Conservation (phyloP, 2,113 vertebrate genomes). For the Meles meles region DNA sequence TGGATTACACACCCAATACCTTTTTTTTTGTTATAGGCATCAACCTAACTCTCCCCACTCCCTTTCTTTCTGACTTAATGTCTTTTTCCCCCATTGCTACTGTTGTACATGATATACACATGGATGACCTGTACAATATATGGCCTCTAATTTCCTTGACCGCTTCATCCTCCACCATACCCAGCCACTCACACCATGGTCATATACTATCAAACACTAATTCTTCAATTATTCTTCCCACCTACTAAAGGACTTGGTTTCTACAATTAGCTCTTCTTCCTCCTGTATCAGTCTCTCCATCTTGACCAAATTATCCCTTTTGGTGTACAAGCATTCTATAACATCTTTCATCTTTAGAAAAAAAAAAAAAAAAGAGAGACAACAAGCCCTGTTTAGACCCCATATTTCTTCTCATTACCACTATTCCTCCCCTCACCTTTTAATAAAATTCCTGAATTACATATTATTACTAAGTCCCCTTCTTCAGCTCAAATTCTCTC, state of each 20-base stretch:
- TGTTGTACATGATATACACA: neutral
- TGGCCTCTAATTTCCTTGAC: neutral
- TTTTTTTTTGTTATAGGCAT: neutral
- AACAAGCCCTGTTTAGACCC: neutral
- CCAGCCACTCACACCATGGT: neutral
- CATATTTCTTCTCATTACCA: neutral
- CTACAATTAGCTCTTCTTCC: neutral
- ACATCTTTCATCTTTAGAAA: neutral
- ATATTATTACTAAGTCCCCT: neutral
- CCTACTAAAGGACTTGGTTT: neutral
- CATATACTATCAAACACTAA: neutral
- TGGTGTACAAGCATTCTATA: neutral
- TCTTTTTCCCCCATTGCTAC: neutral
- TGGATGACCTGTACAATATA: neutral
- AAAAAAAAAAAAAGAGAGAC: neutral
- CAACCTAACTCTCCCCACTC: neutral
- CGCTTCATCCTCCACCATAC: neutral
- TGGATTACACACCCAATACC: too few species aligned
- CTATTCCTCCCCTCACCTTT: neutral
- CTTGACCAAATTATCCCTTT: neutral
- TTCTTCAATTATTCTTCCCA: neutral
- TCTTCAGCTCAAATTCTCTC: neutral
- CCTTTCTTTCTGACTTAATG: neutral
- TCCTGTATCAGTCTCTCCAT: neutral
- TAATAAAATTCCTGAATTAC: neutral